Evolutionary conservation across 1,140 invertebrate species (phyloP).

Genomic region (Chlorops oryzae): DNA sequence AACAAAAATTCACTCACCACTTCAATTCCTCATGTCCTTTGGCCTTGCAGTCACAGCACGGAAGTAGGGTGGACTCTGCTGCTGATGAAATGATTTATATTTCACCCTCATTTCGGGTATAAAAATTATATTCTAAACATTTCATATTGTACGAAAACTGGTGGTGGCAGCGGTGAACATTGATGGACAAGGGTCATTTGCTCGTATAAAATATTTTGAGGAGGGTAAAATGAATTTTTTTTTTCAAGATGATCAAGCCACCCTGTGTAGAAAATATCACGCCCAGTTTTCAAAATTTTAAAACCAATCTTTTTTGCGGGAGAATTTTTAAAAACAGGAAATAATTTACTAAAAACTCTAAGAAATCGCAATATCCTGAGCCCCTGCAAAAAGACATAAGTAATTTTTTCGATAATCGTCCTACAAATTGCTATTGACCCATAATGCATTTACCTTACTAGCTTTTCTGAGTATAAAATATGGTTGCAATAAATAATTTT

Average conservation of each 20-base stretch:
- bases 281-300: neutral
- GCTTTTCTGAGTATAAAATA: too few species aligned
- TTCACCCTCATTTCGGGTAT: neutral
- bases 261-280: neutral
- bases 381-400: too few species aligned
- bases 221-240: neutral
- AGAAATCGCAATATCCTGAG: too few species aligned
- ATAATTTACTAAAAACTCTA: too few species aligned
- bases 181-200: slow-evolving; percentile 17
- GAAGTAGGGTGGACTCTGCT: neutral
- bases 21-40: neutral
- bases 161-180: neutral
- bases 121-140: neutral
- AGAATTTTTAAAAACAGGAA: too few species aligned
- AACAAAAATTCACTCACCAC: too few species aligned
- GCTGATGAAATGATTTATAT: neutral
- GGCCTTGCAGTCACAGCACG: neutral
- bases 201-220: slow-evolving; percentile 18
- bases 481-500: too few species aligned
- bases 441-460: too few species aligned
- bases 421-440: too few species aligned
- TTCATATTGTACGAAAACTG: neutral
- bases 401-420: too few species aligned
- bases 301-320: too few species aligned
- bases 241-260: neutral